These are phyloP conservation scores for Apamea crenata DNA, from an alignment of 2,888 invertebrate species.

Conservation along the genomic window DNA sequence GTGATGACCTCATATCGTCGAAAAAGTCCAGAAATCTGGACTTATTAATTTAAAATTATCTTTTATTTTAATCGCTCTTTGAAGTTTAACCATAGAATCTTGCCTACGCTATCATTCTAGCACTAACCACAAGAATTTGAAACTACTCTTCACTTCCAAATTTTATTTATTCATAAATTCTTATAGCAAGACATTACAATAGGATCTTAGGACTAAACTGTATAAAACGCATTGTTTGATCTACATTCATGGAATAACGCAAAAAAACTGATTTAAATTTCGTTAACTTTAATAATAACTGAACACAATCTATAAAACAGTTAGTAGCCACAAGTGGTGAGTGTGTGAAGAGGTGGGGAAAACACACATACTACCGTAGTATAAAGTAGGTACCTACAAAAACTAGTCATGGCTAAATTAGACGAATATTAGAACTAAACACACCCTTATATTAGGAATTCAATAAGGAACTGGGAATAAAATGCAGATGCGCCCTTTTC, in stretches of 20 bases:
- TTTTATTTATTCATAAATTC: conserved; percentile 84
- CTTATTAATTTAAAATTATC: neutral
- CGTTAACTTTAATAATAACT: conserved; percentile 36
- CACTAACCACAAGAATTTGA: conserved; percentile 25
- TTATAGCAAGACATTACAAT: conserved; percentile 82
- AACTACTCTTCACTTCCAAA: conserved; percentile 76
- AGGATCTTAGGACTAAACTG: conserved; percentile 80
- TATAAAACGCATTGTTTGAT: conserved; percentile 75
- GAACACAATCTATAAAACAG: conserved; percentile 42
- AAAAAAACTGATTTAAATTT: conserved; percentile 46
- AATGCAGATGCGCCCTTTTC: conserved; percentile 28
- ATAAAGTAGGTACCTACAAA: conserved; percentile 20
- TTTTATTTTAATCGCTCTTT: neutral
- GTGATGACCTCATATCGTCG: neutral
- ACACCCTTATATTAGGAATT: conserved; percentile 32
- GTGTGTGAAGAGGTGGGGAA: conserved; percentile 15
- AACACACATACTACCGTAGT: conserved; percentile 4
- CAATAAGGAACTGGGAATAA: conserved; percentile 32
- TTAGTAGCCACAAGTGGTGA: conserved; percentile 14
- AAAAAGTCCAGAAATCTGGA: neutral
- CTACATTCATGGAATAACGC: conserved; percentile 56
- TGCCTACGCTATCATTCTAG: neutral
- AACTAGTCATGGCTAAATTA: conserved; percentile 41
- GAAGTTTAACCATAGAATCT: neutral
- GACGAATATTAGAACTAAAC: conserved; percentile 40